Conservation (phyloP, 2,113 vertebrate species). For the Oncorhynchus masou region DNA sequence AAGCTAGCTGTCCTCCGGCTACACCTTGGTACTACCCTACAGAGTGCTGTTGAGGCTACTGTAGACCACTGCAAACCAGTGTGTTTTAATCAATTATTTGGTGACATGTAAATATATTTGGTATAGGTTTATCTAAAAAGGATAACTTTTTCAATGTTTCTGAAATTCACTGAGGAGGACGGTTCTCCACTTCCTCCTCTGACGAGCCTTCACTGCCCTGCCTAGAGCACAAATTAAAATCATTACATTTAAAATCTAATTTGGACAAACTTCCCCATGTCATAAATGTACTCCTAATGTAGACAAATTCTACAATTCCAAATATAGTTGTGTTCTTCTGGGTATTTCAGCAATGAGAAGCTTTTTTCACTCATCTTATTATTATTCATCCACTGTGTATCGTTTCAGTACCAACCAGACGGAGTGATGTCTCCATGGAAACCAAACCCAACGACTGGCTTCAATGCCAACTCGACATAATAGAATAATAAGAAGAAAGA, state of each 20-base stretch:
- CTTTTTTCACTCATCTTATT: background rate
- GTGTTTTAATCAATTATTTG: too few species aligned
- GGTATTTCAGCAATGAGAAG: background rate
- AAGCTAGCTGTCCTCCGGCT: too few species aligned
- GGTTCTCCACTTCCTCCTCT: too few species aligned
- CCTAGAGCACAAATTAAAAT: constrained; percentile 29
- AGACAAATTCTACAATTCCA: constrained; percentile 19
- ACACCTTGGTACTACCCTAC: too few species aligned
- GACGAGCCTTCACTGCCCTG: too few species aligned
- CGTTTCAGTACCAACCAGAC: background rate
- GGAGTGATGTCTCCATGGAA: constrained; percentile 55
- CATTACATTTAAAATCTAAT: constrained; percentile 5
- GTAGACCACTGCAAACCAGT: too few species aligned
- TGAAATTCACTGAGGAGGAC: too few species aligned
- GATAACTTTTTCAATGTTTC: too few species aligned
- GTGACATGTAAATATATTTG: too few species aligned
- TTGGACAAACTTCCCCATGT: constrained; percentile 29
- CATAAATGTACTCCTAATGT: constrained; percentile 9
- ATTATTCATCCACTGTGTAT: constrained; percentile 12
- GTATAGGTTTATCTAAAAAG: too few species aligned
- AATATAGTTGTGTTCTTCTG: background rate
- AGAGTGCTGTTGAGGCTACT: too few species aligned
- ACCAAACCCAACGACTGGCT: constrained; percentile 31
- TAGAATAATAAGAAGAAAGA: constrained; percentile 32
- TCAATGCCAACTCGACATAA: constrained; percentile 29